Percentiles rank a stretch among this genome's conserved stretches.
Conservation (phyloP, 2,797 vertebrate genomes). For the Lepilemur ruficaudatus region DNA sequence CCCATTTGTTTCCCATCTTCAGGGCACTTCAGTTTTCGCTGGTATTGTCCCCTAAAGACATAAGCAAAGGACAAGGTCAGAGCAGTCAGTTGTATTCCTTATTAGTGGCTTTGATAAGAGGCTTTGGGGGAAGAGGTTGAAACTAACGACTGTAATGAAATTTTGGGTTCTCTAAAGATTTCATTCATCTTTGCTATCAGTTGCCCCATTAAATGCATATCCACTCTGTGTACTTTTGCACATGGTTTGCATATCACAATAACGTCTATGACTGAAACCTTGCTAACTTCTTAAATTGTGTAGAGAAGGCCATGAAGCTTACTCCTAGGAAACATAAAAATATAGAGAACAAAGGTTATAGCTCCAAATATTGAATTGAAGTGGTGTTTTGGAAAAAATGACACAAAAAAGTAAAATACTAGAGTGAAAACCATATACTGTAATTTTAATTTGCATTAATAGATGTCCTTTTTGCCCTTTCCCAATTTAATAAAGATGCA, state of each 20-base stretch:
- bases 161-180: constrained; percentile 55
- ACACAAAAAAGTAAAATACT: not conserved
- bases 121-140: constrained; percentile 54
- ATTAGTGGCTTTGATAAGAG: constrained; percentile 69
- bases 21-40: constrained; percentile 45
- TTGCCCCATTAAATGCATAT: not conserved
- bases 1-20: constrained; percentile 47
- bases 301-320: constrained; percentile 34
- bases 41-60: constrained; percentile 57
- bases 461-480: not conserved
- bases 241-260: not conserved
- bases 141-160: constrained; percentile 60
- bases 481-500: not conserved
- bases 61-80: constrained; percentile 54
- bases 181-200: constrained; percentile 12
- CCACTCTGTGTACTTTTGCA: not conserved
- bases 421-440: not conserved
- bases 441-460: constrained; percentile 1
- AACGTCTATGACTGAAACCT: constrained; percentile 14
- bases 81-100: constrained; percentile 65
- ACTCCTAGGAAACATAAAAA: not conserved
- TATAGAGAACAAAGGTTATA: not conserved
- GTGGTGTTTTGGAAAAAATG: not conserved
- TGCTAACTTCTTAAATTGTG: not conserved
- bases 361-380: not conserved